Evolutionary conservation across 2,113 vertebrate genomes (phyloP).

Genomic region (Lycocorax pyrrhopterus): DNA sequence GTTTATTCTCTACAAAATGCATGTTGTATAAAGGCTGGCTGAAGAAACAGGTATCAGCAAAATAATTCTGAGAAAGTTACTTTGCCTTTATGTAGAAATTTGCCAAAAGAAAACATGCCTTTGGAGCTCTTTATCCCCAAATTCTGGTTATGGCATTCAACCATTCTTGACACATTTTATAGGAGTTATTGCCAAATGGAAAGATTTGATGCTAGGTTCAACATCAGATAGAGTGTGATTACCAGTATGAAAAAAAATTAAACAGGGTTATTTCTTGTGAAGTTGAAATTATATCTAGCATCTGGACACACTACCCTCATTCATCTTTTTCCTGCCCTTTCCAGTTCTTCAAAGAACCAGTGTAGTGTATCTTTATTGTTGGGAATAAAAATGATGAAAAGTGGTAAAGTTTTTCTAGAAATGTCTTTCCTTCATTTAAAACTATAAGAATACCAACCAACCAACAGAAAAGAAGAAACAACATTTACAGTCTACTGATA

Average conservation of each 20-base stretch:
- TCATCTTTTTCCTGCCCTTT: background rate
- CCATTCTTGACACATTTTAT: background rate
- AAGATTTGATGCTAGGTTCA: background rate
- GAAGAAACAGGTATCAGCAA: background rate
- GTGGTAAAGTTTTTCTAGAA: background rate
- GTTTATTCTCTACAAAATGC: background rate
- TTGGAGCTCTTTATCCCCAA: background rate
- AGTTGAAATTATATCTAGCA: background rate
- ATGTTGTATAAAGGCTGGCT: background rate
- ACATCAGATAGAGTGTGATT: background rate
- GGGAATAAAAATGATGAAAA: background rate
- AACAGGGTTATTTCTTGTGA: background rate
- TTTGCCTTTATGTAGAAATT: background rate
- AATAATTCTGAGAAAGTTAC: background rate
- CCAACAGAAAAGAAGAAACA: background rate
- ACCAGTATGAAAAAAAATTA: background rate
- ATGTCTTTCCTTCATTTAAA: background rate
- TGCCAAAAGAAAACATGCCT: background rate
- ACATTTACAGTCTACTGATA: background rate
- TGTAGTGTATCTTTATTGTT: background rate
- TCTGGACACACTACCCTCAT: background rate
- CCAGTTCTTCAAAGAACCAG: background rate
- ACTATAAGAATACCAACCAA: background rate
- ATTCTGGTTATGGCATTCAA: background rate
- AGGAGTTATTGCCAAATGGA: background rate